A percentile compares a stretch with the other conserved stretches of the same genome.
Evolutionary conservation across 2,888 invertebrate genomes (phyloP).

Genomic region (Scaptomyza flava): DNA sequence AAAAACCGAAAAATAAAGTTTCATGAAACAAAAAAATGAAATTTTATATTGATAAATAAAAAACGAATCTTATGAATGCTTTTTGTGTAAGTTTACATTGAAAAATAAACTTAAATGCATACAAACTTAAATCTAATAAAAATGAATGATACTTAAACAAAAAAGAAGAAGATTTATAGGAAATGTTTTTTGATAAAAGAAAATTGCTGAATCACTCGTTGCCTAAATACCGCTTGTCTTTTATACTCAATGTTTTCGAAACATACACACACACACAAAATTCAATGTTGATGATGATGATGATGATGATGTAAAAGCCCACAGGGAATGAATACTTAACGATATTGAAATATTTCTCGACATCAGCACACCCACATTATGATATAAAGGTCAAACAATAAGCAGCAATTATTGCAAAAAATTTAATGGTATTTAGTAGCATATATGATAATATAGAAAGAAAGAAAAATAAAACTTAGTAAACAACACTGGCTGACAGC

Average conservation of each 20-base stretch:
- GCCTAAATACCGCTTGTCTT: constrained; percentile 84
- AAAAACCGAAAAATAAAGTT: constrained; percentile 15
- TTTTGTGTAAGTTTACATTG: constrained; percentile 77
- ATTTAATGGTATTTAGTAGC: constrained; percentile 74
- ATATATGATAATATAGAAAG: constrained; percentile 29
- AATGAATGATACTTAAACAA: constrained; percentile 58
- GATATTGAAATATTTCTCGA: constrained; percentile 30
- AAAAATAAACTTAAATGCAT: constrained; percentile 44
- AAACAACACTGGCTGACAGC: constrained; percentile 11
- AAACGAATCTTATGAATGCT: constrained; percentile 82
- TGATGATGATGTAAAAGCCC: constrained; percentile 32
- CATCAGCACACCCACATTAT: constrained; percentile 37
- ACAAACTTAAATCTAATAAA: constrained; percentile 36
- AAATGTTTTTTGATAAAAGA: constrained; percentile 69
- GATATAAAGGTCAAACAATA: constrained; percentile 70
- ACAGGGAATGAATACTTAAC: constrained; percentile 30
- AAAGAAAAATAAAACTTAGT: constrained; percentile 26
- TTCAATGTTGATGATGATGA: constrained; percentile 33
- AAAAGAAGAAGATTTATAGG: constrained; percentile 65
- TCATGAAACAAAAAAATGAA: constrained; percentile 33
- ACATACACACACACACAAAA: constrained; percentile 52
- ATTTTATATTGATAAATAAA: constrained; percentile 65
- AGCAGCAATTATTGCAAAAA: constrained; percentile 71
- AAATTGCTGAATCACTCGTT: constrained; percentile 83
- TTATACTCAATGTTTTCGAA: constrained; percentile 82